phyloP scores from a whole-genome alignment of 2,113 vertebrate species.

The Suncus etruscus region DNA sequence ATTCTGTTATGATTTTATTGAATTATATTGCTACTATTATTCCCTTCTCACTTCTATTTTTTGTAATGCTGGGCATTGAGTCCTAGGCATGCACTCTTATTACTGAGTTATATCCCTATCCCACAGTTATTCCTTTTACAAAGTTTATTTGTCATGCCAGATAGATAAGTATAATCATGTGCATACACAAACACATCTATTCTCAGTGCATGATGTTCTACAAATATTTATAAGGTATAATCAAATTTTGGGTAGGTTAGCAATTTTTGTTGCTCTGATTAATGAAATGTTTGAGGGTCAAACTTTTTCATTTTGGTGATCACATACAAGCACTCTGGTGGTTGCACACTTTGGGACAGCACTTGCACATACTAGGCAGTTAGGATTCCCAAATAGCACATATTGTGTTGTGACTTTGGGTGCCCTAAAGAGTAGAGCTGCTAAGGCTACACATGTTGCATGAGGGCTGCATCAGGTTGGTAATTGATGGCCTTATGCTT shows the following conservation, averaged over 20 bases:
- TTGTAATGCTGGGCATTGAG: not conserved
- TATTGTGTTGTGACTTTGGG: too few relatives aligned
- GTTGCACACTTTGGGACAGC: too few relatives aligned
- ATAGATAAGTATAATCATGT: not conserved
- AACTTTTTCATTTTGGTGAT: too few relatives aligned
- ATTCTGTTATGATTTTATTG: too few relatives aligned
- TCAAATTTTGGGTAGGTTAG: constrained; percentile 1
- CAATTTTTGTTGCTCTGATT: not conserved
- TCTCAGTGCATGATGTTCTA: not conserved
- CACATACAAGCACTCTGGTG: too few relatives aligned
- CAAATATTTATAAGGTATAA: not conserved
- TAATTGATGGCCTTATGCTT: too few relatives aligned
- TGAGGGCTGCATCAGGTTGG: too few relatives aligned
- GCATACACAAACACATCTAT: not conserved
- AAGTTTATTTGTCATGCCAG: not conserved
- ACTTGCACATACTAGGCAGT: too few relatives aligned
- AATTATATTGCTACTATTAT: constrained; percentile 5
- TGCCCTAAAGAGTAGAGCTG: too few relatives aligned
- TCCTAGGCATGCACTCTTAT: not conserved
- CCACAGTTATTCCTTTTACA: not conserved
- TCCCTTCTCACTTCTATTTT: not conserved
- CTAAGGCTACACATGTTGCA: too few relatives aligned
- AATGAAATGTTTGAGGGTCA: too few relatives aligned
- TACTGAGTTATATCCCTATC: not conserved
- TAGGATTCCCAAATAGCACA: too few relatives aligned